Evolutionary conservation across 2,797 vertebrate genomes (phyloP).

Genomic region (Uromys caudimaculatus): DNA sequence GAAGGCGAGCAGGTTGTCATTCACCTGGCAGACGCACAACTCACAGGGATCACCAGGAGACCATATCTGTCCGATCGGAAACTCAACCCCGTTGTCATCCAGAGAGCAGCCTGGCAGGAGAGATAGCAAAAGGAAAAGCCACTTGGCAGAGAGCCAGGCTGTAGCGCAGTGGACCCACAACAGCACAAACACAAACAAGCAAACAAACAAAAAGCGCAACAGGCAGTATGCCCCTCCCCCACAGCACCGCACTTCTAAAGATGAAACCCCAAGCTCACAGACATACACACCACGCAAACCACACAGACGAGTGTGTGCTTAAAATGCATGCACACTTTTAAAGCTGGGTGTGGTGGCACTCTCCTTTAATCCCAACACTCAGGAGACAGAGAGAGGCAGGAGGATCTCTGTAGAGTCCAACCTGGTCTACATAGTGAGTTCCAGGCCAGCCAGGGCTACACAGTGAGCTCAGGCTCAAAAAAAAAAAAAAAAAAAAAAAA

Average conservation of each 20-base stretch:
- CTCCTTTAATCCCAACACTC: neutral
- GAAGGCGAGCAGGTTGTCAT: conserved; percentile 88
- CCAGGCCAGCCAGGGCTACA: neutral
- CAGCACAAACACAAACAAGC: neutral
- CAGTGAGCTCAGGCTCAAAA: neutral
- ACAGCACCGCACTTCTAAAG: neutral
- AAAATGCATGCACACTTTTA: neutral
- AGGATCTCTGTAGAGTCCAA: neutral
- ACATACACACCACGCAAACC: neutral
- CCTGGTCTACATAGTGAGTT: neutral
- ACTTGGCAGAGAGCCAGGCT: neutral
- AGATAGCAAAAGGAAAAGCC: neutral
- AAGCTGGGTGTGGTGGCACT: neutral
- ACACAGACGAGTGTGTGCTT: neutral
- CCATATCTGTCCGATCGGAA: conserved; percentile 92
- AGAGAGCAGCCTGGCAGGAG: conserved; percentile 87
- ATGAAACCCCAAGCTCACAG: rapidly evolving
- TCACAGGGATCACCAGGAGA: conserved; percentile 92
- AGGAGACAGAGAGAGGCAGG: neutral
- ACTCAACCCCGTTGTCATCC: conserved; percentile 90
- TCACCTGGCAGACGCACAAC: conserved; percentile 93
- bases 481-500: neutral
- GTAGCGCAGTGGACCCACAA: neutral
- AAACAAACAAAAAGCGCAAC: neutral
- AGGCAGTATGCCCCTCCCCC: neutral